phyloP scores from a whole-genome alignment of 2,888 invertebrate species.

The Sminthurinus aureus region DNA sequence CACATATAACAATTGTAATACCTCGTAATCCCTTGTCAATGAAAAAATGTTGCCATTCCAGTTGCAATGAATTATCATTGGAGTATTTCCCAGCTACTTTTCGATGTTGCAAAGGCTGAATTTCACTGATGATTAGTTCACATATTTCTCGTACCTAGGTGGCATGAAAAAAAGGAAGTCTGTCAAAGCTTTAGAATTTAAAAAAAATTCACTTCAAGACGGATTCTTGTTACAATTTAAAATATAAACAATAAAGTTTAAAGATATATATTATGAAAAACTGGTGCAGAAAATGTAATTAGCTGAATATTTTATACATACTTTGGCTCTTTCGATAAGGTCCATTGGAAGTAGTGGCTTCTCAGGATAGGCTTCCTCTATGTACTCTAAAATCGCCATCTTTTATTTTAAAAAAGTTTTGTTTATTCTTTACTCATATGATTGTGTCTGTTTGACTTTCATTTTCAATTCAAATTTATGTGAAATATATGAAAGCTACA shows the following conservation, averaged over 20 bases:
- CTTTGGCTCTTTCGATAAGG: conserved; percentile 86
- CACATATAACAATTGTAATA: conserved; percentile 9
- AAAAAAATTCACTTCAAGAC: not conserved
- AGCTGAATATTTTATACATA: too few relatives aligned
- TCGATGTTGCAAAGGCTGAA: conserved; percentile 92
- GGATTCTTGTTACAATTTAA: not conserved
- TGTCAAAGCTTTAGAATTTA: not conserved
- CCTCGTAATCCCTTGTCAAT: conserved; percentile 52
- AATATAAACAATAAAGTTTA: not conserved
- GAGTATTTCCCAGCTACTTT: conserved; percentile 45
- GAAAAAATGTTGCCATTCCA: conserved; percentile 53
- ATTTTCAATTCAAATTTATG: too few relatives aligned
- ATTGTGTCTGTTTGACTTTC: too few relatives aligned
- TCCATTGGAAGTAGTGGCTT: conserved; percentile 88
- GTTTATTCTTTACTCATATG: not conserved
- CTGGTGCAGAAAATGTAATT: too few relatives aligned
- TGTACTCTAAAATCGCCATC: conserved; percentile 90
- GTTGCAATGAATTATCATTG: conserved; percentile 42
- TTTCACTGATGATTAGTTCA: conserved; percentile 90
- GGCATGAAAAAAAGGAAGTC: too few relatives aligned
- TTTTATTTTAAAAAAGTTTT: conserved; percentile 61
- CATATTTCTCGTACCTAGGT: conserved; percentile 82
- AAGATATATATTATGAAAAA: not conserved
- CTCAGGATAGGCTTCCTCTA: conserved; percentile 91
- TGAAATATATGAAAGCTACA: not conserved